Percentiles rank a stretch among this genome's conserved stretches.
phyloP scores from a whole-genome alignment of 2,888 invertebrate species.

The Sphecodes monilicornis region DNA sequence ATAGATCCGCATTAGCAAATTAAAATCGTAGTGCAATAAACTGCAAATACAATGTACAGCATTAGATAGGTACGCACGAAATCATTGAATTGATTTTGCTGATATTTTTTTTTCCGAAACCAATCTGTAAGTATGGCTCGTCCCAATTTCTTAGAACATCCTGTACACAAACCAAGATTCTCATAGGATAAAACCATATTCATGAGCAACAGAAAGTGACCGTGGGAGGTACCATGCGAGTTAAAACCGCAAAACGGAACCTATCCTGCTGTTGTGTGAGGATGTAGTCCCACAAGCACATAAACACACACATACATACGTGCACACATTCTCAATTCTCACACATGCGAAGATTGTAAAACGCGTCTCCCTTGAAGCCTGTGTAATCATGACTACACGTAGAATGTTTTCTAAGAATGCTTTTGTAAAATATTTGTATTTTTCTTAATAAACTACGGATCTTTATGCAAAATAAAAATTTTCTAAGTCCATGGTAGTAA shows the following conservation, averaged over 20 bases:
- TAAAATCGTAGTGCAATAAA: neutral
- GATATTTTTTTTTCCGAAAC: neutral
- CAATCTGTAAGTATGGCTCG: neutral
- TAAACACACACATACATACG: neutral
- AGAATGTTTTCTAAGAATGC: no score
- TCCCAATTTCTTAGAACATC: neutral
- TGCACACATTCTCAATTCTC: neutral
- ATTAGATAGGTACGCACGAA: neutral
- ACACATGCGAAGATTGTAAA: neutral
- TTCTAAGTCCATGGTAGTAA: neutral
- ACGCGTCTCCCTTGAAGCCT: neutral
- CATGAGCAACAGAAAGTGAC: constrained; percentile 22
- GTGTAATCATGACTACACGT: neutral
- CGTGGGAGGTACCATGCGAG: neutral
- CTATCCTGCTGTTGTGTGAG: constrained; percentile 9
- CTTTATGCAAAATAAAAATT: neutral
- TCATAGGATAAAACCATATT: neutral
- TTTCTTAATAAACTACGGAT: neutral
- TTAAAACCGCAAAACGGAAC: constrained; percentile 35
- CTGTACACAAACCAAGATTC: neutral
- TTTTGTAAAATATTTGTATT: no score
- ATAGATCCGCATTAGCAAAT: neutral
- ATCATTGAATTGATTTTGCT: neutral
- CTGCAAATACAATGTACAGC: neutral
- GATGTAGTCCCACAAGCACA: neutral